Conservation (phyloP, 2,888 invertebrate species). For the Athalia cordata region DNA sequence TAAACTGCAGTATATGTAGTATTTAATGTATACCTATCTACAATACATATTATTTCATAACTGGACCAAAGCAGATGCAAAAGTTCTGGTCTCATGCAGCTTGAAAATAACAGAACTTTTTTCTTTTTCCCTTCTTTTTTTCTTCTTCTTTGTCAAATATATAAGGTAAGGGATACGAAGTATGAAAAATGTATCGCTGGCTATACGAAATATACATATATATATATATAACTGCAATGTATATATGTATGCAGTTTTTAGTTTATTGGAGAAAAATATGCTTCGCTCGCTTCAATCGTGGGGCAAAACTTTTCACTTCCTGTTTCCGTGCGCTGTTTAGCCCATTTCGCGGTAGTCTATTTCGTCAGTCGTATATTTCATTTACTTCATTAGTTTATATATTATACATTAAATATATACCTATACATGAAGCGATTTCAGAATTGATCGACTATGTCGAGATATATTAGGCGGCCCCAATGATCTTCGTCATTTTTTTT, state of each 20-base stretch:
- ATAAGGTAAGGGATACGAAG: not conserved
- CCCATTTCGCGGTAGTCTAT: conserved; percentile 2
- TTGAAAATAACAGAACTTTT: not conserved
- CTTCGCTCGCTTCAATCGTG: conserved; percentile 29
- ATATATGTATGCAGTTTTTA: not conserved
- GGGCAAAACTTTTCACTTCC: conserved; percentile 33
- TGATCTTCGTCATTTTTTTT: too few relatives aligned
- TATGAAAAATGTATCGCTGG: not conserved
- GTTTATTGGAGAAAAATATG: conserved; percentile 35
- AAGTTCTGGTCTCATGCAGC: too few relatives aligned
- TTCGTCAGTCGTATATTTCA: conserved; percentile 14
- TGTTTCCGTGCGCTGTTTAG: conserved; percentile 14
- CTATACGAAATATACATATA: not conserved
- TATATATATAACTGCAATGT: too few relatives aligned
- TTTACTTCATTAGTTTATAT: not conserved
- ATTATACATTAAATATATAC: not conserved
- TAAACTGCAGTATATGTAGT: too few relatives aligned
- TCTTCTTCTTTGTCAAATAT: not conserved
- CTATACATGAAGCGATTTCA: not conserved
- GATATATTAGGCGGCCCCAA: not conserved
- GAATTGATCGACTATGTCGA: conserved; percentile 16
- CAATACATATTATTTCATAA: too few relatives aligned
- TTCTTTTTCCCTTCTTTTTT: not conserved
- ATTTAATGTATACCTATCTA: too few relatives aligned
- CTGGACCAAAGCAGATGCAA: too few relatives aligned